phyloP scores from a whole-genome alignment of 2,888 invertebrate genomes.

The Cheiracanthium punctorium region DNA sequence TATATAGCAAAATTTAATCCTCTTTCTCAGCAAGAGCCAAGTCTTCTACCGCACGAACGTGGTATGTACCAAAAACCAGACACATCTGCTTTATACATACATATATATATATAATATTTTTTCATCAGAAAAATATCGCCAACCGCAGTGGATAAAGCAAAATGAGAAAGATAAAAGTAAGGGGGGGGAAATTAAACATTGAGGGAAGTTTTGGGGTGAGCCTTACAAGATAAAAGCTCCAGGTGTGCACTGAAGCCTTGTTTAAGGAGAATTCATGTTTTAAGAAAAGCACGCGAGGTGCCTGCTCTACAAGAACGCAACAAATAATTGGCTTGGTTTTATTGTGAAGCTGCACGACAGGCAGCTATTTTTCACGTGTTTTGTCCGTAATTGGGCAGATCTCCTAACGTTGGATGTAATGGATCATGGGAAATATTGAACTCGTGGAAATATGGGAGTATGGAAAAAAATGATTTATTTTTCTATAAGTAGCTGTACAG shows the following conservation, averaged over 20 bases:
- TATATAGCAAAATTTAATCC: constrained; percentile 57
- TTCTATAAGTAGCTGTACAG: too few species aligned
- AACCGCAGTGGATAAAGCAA: too few species aligned
- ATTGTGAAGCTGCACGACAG: constrained; percentile 34
- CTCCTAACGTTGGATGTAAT: background rate
- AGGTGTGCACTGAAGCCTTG: background rate
- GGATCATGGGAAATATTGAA: constrained; percentile 7
- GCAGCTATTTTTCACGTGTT: constrained; percentile 37
- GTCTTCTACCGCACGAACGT: constrained; percentile 23
- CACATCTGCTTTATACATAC: too few species aligned
- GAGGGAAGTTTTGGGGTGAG: background rate
- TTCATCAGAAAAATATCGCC: too few species aligned
- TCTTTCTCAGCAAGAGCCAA: constrained; percentile 9
- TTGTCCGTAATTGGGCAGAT: background rate
- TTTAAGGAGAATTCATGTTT: constrained; percentile 21
- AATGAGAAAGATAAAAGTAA: too few species aligned
- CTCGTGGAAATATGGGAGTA: too few species aligned
- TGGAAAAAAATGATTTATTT: too few species aligned
- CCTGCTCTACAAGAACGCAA: constrained; percentile 33
- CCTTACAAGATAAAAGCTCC: constrained; percentile 39
- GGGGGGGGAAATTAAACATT: too few species aligned
- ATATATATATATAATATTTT: too few species aligned
- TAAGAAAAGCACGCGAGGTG: constrained; percentile 25
- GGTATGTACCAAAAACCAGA: background rate
- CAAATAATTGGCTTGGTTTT: constrained; percentile 58